Conservation (phyloP, 2,113 vertebrate genomes). For the Arenaria interpres region DNA sequence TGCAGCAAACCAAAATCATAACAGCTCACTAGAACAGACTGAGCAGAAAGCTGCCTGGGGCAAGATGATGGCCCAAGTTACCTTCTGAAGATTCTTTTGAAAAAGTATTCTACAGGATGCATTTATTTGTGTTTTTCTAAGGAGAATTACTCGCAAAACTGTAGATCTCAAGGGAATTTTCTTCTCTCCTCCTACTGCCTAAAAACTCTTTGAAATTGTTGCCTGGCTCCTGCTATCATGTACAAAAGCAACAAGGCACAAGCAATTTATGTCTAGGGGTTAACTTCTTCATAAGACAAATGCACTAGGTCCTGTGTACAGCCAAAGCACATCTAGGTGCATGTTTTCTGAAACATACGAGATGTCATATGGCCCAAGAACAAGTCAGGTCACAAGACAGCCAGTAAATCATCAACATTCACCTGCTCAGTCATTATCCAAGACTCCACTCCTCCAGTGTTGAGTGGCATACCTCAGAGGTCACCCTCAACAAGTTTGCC, state of each 20-base stretch:
- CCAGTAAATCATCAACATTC: background rate
- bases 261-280: background rate
- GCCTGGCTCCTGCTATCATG: background rate
- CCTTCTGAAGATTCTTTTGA: background rate
- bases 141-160: background rate
- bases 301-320: fast-evolving
- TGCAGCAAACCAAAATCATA: background rate
- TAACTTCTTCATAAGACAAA: background rate
- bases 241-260: background rate
- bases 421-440: background rate
- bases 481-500: too few relatives aligned
- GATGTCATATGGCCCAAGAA: background rate
- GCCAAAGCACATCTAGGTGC: background rate
- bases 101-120: background rate
- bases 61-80: background rate
- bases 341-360: fast-evolving
- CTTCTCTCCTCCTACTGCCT: background rate
- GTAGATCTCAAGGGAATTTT: background rate
- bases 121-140: background rate
- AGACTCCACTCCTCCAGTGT: background rate
- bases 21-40: background rate
- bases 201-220: background rate
- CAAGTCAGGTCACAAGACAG: background rate
- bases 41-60: background rate
- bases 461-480: too few relatives aligned